Base-by-base conservation (phyloP, 2,797 vertebrate genomes). In the Alectoris magna region DNA sequence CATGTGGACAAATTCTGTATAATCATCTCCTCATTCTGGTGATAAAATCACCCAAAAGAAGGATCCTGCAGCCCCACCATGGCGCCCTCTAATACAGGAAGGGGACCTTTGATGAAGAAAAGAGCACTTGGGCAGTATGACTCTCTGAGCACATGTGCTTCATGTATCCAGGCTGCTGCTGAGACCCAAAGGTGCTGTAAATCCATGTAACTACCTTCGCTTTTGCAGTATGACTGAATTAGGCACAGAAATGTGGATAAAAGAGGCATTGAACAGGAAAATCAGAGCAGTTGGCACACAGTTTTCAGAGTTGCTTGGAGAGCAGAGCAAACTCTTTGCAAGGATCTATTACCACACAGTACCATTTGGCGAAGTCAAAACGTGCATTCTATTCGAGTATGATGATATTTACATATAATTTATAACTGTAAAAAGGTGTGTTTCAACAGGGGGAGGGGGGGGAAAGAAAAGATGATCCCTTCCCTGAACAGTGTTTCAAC, bases 1-100 rank as follows among this genome's bases (percentile, higher is more conserved):
- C 12, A 0, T 38, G 73, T 62, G 70, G 88, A 34, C 24, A 69
- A 48, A 49, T 22, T 14, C 66, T 15, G 9, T 0, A 14, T 1
- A 24, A 0, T 17, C 51, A 48, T 41, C 21, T 34, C 14, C 7
- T 36, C 44, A 1, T 22, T 67, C 70, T 48, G 38, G 10, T 0
- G 3, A 26, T 21, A 2, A 9, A 22, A 13, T 13, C 59, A 5
- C 11, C 0, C 6, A 6, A 18, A 74, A 13, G 49, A 59, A 10
- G 3, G 0, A 0, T 19, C 46, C 12, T 24, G 38, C 38, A 4
- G 6, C 46, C 39, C 46, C 46, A 7, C 6, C 0, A 1, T 5
- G 43, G 18, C 36, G 15, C 13, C 9, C 15, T 36, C 21, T 43
- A 16, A 51, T 41, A 46, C 27, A 24, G 0, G 7, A 14, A 43